A percentile compares a stretch with the other conserved stretches of the same genome.
Conservation (phyloP, 2,888 invertebrate species). For the Pristionchus maxplancki region DNA sequence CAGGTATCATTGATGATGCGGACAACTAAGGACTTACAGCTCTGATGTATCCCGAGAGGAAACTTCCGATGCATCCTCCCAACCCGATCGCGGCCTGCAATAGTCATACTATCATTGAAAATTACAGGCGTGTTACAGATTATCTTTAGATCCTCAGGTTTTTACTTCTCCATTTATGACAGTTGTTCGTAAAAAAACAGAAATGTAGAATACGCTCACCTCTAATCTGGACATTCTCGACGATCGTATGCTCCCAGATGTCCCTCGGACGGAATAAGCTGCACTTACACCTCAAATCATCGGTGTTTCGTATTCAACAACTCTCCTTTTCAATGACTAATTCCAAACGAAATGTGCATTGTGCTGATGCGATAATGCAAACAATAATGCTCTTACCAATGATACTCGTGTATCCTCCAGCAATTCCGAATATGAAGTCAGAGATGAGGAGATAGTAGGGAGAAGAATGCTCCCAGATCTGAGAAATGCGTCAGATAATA, state of each 20-base stretch:
- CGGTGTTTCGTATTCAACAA: no score
- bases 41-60: slow-evolving; percentile 24
- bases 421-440: slow-evolving; percentile 51
- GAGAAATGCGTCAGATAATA: background rate
- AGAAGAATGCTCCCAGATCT: slow-evolving; percentile 49
- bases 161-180: background rate
- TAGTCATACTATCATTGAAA: background rate
- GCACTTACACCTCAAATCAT: slow-evolving; percentile 25
- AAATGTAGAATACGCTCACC: background rate
- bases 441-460: slow-evolving; percentile 50
- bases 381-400: no score
- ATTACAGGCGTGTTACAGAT: background rate
- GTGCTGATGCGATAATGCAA: no score
- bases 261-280: slow-evolving; percentile 44
- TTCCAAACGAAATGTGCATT: no score
- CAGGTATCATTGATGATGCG: background rate
- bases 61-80: slow-evolving; percentile 41
- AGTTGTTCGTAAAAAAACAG: background rate
- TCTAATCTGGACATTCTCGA: slow-evolving; percentile 47
- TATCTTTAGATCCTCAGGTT: background rate
- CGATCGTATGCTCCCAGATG: slow-evolving; percentile 15
- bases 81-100: slow-evolving; percentile 36
- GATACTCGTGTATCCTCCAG: slow-evolving; percentile 50
- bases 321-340: background rate
- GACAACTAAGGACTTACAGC: background rate